Conservation (phyloP, 2,888 invertebrate species). For the Notodonta ziczac region DNA sequence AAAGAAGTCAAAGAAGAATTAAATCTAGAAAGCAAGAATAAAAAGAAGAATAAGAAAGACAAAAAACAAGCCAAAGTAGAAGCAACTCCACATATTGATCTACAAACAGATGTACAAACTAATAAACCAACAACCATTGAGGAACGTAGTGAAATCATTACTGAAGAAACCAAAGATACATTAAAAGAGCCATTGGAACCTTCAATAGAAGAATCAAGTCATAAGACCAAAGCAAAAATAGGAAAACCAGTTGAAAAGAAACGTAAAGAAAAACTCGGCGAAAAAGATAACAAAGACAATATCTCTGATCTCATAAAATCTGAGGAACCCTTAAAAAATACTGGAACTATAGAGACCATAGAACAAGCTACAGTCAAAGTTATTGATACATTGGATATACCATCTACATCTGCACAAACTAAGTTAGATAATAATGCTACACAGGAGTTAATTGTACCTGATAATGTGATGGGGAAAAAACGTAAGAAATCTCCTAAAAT, state of each 20-base stretch:
- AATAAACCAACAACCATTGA: constrained; percentile 8
- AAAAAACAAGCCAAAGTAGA: constrained; percentile 38
- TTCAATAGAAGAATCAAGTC: constrained; percentile 30
- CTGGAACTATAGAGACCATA: neutral
- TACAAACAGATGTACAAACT: constrained; percentile 9
- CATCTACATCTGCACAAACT: neutral
- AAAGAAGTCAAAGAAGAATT: constrained; percentile 13
- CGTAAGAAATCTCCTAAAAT: constrained; percentile 46
- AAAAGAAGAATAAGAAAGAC: constrained; percentile 49
- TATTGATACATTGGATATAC: neutral
- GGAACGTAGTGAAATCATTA: constrained; percentile 6
- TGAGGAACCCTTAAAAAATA: constrained; percentile 1
- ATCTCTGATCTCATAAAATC: constrained; percentile 3
- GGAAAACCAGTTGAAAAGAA: constrained; percentile 72
- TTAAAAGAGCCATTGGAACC: constrained; percentile 8
- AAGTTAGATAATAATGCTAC: neutral
- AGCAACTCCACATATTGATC: constrained; percentile 8
- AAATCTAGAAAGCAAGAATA: constrained; percentile 30
- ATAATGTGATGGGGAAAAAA: constrained; percentile 43
- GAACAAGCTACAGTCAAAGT: neutral
- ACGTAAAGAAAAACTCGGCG: constrained; percentile 47
- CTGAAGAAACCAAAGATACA: constrained; percentile 17
- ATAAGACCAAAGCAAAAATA: constrained; percentile 64
- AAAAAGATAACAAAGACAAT: constrained; percentile 12
- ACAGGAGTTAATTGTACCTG: constrained; percentile 27